Evolutionary conservation across 2,888 invertebrate species (phyloP), one percentile per base, ranked within the genome.

Genomic region (Merodon equestris): DNA sequence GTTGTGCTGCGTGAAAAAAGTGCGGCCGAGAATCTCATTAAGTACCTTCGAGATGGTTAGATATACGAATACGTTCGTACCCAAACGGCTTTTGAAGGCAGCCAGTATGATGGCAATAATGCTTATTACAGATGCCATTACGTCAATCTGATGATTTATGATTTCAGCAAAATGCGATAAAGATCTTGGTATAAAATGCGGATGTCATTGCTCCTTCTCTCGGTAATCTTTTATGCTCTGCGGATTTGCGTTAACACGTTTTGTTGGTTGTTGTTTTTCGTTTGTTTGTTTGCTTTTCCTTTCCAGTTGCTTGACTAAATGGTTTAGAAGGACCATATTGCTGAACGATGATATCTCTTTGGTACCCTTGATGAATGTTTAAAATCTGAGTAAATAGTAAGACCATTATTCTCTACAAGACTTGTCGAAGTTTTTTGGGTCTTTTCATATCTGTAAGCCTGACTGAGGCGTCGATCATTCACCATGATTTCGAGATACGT

Each of bases 121-220:
- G 36, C 72, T 72, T 68, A 77, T 68, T 57, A 58, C 72, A 58
- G 53, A 72, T 77, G 67, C 67, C 61, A 72, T 77, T 77, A 77
- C 72, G 77, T 77, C 77, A 77, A 77, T 77, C 63, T 77, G 67
- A 77, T 77, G 77, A 77, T 77, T 77, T 77, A 77, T 77, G 77
- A 67, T 77, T 77, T 72, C 77, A 77, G 67, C 77, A 40, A 72
- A 77, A 63, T 63, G 63, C 44, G 77, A 72, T 72, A 63, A 48
- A 48, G 19, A 67, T 77, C 76, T 12, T 13, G 19, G 57, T 38
- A 18, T 40, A n/a, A 40, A 10, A 10, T n/a, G n/a, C 19, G 47
- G 15, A 40, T 50, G 61, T 61, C 61, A 42, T 50, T 61, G 61
- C 61, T 61, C 61, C 48, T 47, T 60, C 60, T 27, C 27, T 27